Percentiles rank a stretch among this genome's conserved stretches.
These are phyloP conservation scores for Theropithecus gelada DNA, from an alignment of 2,113 vertebrate species.

Conservation along the genomic window DNA sequence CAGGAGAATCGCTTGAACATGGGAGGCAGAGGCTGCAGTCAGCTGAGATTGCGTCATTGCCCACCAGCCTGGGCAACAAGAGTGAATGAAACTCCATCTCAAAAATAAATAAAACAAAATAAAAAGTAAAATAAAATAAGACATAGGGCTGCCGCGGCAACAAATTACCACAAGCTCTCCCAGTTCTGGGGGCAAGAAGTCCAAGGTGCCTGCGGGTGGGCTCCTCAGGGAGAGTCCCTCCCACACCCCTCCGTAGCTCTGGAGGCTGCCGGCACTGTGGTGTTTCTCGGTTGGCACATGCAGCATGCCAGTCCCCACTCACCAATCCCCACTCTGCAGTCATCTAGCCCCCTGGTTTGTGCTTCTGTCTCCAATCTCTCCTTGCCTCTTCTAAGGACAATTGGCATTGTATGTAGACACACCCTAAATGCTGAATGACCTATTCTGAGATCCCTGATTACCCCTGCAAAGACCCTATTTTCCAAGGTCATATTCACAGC, in stretches of 20 bases:
- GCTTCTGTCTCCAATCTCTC: neutral
- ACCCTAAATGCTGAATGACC: neutral
- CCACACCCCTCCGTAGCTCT: accelerated
- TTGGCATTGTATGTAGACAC: neutral
- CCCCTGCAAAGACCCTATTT: neutral
- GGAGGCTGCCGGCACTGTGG: neutral
- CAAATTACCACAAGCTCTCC: neutral
- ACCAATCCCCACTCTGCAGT: neutral
- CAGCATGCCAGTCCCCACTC: neutral
- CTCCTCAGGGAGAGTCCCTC: neutral
- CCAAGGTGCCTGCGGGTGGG: neutral
- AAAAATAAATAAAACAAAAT: too few species aligned
- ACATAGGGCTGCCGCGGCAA: too few species aligned
- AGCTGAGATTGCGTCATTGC: too few species aligned
- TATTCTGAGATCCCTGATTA: neutral
- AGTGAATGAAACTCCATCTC: too few species aligned
- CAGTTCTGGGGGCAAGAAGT: neutral
- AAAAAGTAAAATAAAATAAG: too few species aligned
- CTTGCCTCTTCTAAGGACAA: neutral
- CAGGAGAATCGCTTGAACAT: too few species aligned
- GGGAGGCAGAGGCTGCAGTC: too few species aligned
- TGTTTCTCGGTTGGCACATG: neutral
- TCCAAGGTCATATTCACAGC: neutral
- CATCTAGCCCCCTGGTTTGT: neutral
- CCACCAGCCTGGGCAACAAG: too few species aligned